phyloP scores from a whole-genome alignment of 23 tunicate genomes.

The Botrylloides violaceus region DNA sequence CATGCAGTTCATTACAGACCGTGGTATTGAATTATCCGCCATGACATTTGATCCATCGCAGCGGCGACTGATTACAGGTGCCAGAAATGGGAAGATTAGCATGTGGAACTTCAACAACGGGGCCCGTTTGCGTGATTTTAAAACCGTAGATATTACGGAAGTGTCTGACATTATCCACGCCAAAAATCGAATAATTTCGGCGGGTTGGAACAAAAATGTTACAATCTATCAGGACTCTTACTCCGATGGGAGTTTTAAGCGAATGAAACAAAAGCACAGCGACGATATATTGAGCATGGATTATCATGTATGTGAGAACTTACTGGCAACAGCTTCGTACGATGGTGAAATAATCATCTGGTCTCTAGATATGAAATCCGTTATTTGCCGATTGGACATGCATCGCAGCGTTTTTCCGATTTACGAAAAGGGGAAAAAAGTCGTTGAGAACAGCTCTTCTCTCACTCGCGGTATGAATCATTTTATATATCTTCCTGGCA shows the following conservation, averaged over 20 bases:
- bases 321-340: constrained; percentile 34
- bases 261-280: constrained; percentile 14
- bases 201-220: constrained; percentile 46
- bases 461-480: not conserved
- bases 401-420: constrained; percentile 9
- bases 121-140: constrained; percentile 23
- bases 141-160: constrained; percentile 14
- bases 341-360: constrained; percentile 45
- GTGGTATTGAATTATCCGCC: constrained; percentile 24
- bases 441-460: not conserved
- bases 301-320: constrained; percentile 30
- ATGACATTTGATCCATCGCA: constrained; percentile 50
- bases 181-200: constrained; percentile 23
- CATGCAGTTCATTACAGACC: constrained; percentile 38
- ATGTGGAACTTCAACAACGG: constrained; percentile 69
- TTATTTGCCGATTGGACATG: constrained; percentile 1
- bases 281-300: constrained; percentile 42
- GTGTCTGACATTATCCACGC: constrained; percentile 18
- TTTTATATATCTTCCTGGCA: not conserved
- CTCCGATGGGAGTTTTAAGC: constrained; percentile 23
- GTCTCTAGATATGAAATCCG: constrained; percentile 31
- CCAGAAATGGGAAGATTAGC: constrained; percentile 24
- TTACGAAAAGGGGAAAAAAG: not conserved
- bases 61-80: constrained; percentile 45
- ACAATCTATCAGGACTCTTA: constrained; percentile 28